Evolutionary conservation across 2,797 vertebrate species (phyloP).

Genomic region (Momotus momota): DNA sequence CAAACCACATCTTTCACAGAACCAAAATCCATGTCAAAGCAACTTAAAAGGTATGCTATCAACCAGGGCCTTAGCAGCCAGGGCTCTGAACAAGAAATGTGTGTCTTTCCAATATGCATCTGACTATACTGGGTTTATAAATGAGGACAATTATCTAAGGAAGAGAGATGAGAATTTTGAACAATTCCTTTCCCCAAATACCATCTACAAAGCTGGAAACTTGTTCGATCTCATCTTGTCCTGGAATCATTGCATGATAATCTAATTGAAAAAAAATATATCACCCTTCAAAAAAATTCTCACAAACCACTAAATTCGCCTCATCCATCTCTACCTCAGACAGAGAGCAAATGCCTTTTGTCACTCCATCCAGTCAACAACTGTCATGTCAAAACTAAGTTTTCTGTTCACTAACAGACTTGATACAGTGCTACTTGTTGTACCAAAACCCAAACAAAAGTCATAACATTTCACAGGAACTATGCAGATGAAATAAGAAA

Average conservation of each 20-base stretch:
- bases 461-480: not conserved
- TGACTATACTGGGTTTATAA: not conserved
- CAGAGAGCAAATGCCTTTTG: not conserved
- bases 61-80: not conserved
- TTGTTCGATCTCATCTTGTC: not conserved
- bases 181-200: not conserved
- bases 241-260: not conserved
- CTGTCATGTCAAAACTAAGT: not conserved
- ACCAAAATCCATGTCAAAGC: not conserved
- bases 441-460: not conserved
- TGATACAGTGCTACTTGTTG: fast-evolving
- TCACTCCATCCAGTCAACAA: not conserved
- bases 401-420: not conserved
- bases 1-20: not conserved
- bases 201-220: not conserved
- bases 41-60: not conserved
- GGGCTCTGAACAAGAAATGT: not conserved
- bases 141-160: not conserved
- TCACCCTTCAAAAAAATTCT: not conserved
- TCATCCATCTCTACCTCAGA: not conserved
- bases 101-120: not conserved
- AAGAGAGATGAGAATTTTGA: not conserved
- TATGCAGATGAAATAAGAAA: not conserved
- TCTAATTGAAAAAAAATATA: not conserved
- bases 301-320: not conserved